Conservation (phyloP, 2,888 invertebrate genomes). For the Archips xylosteana region DNA sequence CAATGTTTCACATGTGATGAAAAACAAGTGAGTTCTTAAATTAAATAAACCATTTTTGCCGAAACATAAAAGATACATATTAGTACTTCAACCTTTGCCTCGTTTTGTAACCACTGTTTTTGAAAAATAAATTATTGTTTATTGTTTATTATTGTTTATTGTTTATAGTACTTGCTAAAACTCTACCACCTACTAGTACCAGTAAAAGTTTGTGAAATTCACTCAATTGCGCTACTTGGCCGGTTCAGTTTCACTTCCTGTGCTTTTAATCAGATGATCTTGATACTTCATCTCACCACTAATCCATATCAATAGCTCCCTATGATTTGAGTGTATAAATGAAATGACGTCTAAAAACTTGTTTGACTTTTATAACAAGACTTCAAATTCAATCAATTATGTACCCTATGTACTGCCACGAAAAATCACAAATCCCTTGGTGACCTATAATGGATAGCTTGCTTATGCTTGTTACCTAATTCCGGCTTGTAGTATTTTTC, state of each 20-base stretch:
- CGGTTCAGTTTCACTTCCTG: constrained; percentile 69
- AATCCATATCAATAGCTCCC: background rate
- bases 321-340: background rate
- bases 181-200: constrained; percentile 14
- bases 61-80: background rate
- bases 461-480: background rate
- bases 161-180: background rate
- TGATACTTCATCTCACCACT: constrained; percentile 12
- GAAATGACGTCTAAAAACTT: background rate
- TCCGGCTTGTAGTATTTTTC: constrained; percentile 6
- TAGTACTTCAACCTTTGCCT: too few species aligned
- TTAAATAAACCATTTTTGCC: background rate
- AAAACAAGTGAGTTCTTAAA: constrained; percentile 29
- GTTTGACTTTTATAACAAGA: background rate
- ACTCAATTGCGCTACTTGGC: constrained; percentile 51
- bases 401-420: background rate
- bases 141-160: background rate
- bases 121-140: too few species aligned
- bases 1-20: constrained; percentile 35
- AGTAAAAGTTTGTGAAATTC: constrained; percentile 54
- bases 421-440: background rate
- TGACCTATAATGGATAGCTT: background rate
- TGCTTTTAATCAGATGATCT: constrained; percentile 55
- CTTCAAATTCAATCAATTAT: background rate
- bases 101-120: too few species aligned